Conservation (phyloP, 2,888 invertebrate genomes). For the Ornithoptera priamus region DNA sequence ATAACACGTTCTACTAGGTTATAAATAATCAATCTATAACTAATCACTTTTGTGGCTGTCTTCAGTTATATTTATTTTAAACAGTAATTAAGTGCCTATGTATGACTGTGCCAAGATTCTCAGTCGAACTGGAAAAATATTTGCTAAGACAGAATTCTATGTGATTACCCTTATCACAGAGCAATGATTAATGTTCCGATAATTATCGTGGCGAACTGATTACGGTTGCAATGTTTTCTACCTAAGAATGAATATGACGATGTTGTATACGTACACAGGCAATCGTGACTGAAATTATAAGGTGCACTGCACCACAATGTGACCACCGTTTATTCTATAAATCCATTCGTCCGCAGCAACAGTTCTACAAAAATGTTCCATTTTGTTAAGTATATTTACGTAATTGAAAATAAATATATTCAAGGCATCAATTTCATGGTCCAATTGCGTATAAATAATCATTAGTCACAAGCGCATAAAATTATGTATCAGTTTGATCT, state of each 20-base stretch:
- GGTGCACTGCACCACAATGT: background rate
- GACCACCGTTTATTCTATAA: conserved; percentile 11
- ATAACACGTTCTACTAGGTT: conserved; percentile 27
- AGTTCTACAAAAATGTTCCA: background rate
- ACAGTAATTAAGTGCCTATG: conserved; percentile 12
- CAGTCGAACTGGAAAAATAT: conserved; percentile 52
- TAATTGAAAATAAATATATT: conserved; percentile 13
- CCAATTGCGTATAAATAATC: conserved; percentile 16
- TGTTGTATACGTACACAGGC: background rate
- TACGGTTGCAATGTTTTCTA: conserved; percentile 49
- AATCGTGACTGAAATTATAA: background rate
- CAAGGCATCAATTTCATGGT: conserved; percentile 19
- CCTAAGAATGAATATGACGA: conserved; percentile 30
- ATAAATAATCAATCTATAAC: background rate
- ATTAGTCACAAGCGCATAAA: conserved; percentile 5
- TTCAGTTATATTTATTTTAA: background rate
- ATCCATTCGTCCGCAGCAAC: conserved; percentile 8
- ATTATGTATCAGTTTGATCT: conserved; percentile 14
- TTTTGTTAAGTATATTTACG: conserved; percentile 10
- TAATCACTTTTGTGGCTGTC: background rate
- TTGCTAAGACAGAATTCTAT: conserved; percentile 46
- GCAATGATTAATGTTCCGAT: conserved; percentile 53
- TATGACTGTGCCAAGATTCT: conserved; percentile 41
- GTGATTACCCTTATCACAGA: conserved; percentile 56
- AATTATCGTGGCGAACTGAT: conserved; percentile 38